Conservation (phyloP, 2,113 vertebrate genomes). For the Perca flavescens region DNA sequence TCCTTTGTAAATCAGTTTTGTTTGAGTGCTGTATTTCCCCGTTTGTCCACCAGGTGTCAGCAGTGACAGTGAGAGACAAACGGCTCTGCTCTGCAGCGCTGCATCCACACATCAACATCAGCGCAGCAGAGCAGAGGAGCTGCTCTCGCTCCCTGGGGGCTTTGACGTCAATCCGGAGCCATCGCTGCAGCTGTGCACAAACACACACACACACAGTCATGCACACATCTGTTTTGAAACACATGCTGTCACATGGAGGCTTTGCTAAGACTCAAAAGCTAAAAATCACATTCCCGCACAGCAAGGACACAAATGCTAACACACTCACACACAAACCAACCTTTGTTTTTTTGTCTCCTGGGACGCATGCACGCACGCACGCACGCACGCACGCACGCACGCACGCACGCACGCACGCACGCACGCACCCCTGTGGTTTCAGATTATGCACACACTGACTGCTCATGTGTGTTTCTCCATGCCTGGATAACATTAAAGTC, state of each 20-base stretch:
- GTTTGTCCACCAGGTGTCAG: constrained; percentile 50
- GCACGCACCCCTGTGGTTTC: not conserved
- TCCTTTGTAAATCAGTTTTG: not conserved
- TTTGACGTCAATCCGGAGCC: constrained; percentile 69
- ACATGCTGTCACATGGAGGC: constrained; percentile 35
- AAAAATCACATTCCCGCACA: not conserved
- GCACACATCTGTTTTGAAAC: constrained; percentile 21
- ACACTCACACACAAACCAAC: constrained; percentile 1
- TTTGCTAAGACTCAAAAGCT: constrained; percentile 35
- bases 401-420: not conserved
- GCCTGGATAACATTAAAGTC: not conserved
- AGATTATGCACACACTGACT: not conserved
- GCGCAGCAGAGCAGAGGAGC: constrained; percentile 51
- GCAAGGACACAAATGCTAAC: not conserved
- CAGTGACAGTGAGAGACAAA: constrained; percentile 13
- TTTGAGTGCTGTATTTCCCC: not conserved
- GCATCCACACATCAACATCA: constrained; percentile 48
- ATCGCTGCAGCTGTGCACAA: constrained; percentile 42
- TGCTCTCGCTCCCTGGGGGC: constrained; percentile 25
- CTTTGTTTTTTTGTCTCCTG: constrained; percentile 10
- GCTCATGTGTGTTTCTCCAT: not conserved
- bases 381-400: constrained; percentile 4
- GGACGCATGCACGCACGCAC: not conserved
- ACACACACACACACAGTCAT: not conserved
- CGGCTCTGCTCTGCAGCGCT: not conserved